These are phyloP conservation scores for Nothoprocta pentlandii DNA, from an alignment of 2,113 vertebrate genomes.

Conservation along the genomic window DNA sequence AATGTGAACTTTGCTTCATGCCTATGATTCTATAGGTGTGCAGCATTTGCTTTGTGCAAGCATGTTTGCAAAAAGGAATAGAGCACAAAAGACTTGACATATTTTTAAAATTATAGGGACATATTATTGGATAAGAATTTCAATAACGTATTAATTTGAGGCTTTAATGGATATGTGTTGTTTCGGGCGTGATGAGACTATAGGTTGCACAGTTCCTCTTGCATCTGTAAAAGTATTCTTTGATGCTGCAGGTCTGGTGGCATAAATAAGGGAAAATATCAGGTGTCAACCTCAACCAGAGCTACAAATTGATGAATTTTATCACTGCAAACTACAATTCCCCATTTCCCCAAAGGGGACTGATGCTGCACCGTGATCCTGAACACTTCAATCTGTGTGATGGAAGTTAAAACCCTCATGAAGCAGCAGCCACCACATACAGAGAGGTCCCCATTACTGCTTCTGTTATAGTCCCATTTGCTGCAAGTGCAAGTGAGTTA, in stretches of 20 bases:
- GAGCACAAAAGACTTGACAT: background rate
- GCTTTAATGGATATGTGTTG: background rate
- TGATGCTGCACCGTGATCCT: background rate
- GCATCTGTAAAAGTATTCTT: background rate
- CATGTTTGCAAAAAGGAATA: background rate
- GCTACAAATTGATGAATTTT: background rate
- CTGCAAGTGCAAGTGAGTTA: background rate
- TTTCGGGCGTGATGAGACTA: background rate
- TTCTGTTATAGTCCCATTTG: background rate
- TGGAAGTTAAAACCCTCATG: background rate
- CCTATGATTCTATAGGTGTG: slow-evolving; percentile 40
- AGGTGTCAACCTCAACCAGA: background rate
- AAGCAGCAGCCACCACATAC: background rate
- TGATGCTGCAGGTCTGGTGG: background rate
- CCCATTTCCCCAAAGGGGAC: background rate
- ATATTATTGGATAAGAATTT: background rate
- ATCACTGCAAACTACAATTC: background rate
- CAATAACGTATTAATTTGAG: background rate
- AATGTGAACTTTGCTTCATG: slow-evolving; percentile 63
- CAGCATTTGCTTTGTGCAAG: slow-evolving; percentile 34
- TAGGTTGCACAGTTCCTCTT: background rate
- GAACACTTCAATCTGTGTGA: background rate
- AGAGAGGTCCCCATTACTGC: background rate
- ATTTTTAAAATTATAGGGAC: background rate
- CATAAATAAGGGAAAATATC: background rate